phyloP scores from a whole-genome alignment of 2,797 vertebrate species.

The Cottoperca gobio region DNA sequence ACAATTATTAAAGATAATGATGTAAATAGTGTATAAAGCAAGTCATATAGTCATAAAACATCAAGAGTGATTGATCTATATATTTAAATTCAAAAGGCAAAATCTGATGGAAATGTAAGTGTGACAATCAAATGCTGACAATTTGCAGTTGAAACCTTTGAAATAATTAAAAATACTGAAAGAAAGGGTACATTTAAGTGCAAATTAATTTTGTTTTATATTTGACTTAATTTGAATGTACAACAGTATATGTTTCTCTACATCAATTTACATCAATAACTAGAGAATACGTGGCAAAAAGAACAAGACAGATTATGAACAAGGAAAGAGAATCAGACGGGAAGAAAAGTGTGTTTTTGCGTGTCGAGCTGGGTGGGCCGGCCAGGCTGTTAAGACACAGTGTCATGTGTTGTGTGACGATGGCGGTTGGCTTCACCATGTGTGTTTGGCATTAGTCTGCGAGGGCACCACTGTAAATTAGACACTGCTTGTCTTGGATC shows the following conservation, averaged over 20 bases:
- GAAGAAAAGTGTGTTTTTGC: constrained; percentile 26
- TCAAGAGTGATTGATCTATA: background rate
- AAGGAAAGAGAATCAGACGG: constrained; percentile 18
- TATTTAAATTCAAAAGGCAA: fast-evolving
- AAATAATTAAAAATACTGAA: background rate
- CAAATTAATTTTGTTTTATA: no score
- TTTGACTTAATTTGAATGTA: no score
- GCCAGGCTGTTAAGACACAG: constrained; percentile 15
- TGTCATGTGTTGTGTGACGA: constrained; percentile 54
- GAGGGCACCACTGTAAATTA: constrained; percentile 61
- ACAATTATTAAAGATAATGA: background rate
- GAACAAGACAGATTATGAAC: constrained; percentile 9
- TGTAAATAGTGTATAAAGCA: background rate
- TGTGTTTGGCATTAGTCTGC: constrained; percentile 62
- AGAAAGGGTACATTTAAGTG: background rate
- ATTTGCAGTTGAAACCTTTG: background rate
- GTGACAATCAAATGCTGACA: background rate
- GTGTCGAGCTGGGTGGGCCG: constrained; percentile 40
- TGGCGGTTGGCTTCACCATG: constrained; percentile 43
- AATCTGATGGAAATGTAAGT: background rate
- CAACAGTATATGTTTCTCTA: background rate
- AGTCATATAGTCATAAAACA: no score
- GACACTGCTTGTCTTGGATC: constrained; percentile 66
- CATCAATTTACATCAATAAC: constrained; percentile 6
- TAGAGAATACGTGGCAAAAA: background rate